Evolutionary conservation across 2,113 vertebrate genomes (phyloP), one percentile per base, ranked within the genome.

Genomic region (Hypocryptadius cinnamomeus): DNA sequence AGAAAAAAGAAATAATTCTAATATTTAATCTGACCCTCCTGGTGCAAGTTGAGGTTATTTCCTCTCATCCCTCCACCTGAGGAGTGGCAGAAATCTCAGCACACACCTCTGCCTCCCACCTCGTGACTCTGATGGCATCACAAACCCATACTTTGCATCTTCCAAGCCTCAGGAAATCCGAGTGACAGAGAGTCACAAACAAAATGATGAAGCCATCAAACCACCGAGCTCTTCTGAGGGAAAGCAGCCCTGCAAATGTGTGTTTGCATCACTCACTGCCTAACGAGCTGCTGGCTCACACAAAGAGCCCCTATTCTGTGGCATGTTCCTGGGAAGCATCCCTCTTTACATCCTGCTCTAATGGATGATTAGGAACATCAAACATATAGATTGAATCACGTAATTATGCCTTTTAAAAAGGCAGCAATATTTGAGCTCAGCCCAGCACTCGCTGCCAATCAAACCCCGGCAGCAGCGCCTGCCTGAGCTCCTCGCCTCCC

Each of bases 391-490:
- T 45, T 59, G 59, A 88, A 84, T 79, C 90, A 40, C 35, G 3
- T 96, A 94, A 97, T 97, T 95, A 93, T 0, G 70, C 90, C 80
- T 97, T 96, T 94, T 94, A 77, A 79, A 15, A 84, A 65, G 83
- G 37, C 87, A 92, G 96, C 89, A 96, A 89, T 91, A 85, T 95
- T 94, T 96, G 65, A 92, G 78, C 85, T 83, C 86, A 96, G 96
- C 96, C 97, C 95, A 93, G 91, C 56, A 10, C 56, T 35, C 6
- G 86, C 89, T 93, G 95, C 97, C 97, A 94, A 92, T 97, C 97
- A 95, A 95, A 86, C 63, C 50, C 82, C 63, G 27, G 84, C 27
- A 39, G 91, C 54, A n/a, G 77, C 64, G 61, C 64, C 59, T 57
- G 60, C 85, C 85, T 11, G 51, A 18, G 66, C 89, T 95, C 66